Evolutionary conservation across 2,888 invertebrate genomes (phyloP), one percentile per base, ranked within the genome.

Genomic region (Protonemura montana): DNA sequence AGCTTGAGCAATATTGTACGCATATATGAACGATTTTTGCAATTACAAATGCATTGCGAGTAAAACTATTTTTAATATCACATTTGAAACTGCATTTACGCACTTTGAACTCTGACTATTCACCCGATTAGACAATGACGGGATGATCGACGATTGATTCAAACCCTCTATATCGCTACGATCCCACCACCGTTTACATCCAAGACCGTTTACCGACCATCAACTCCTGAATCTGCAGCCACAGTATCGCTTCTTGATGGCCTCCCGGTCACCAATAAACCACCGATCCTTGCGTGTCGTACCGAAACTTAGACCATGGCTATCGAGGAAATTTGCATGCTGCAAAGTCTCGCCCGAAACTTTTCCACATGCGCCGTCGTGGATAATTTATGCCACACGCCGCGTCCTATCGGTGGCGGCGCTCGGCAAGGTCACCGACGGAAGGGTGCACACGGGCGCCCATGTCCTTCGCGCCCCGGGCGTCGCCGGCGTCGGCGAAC

Each of bases 391-490:
- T 59, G 21, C 59, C 59, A 59, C 59, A 59, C 59, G 59, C 59
- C 59, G 59, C 59, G 16, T 3, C 59, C 13, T 13, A 1, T 7
- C 41, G 41, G 41, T 41, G 41, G 41, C 5, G 5, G 41, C 41
- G n/a, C n/a, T 35, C 35, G 35, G 3, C 59, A 59, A 59, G 59
- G 59, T 59, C 59, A 21, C 13, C 59, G 59, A 59, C 59, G 21
- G 59, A 59, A 59, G 59, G 59, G 59, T 59, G 59, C 59, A 59
- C 59, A 59, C 59, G 59, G 59, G 59, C 59, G 59, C 59, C 21
- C 59, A 21, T 59, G 59, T 10, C 59, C 59, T 59, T 59, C 59
- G 59, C 59, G 59, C 59, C 59, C 16, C 59, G 59, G 59, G 59
- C 59, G 6, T 10, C 59, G 41, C 13, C 41, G 41, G 41, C 41